Base-by-base conservation (phyloP, 2,888 invertebrate species). In the Drosophila maculinotata region DNA sequence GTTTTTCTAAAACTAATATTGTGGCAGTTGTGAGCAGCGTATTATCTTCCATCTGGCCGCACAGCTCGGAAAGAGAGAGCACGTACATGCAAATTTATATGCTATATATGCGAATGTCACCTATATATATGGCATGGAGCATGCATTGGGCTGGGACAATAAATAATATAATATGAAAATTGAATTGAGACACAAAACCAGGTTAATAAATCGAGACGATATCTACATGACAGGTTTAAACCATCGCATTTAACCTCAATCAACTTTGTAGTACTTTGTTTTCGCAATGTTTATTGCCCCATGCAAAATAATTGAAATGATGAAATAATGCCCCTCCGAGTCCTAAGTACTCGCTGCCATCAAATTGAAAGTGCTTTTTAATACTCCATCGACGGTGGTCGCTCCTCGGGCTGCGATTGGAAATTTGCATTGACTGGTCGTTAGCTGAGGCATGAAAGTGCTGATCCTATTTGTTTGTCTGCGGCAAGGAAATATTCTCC, bases 341-440 rank as follows among this genome's bases (percentile, higher is more conserved):
- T 8, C 47, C 25, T 39, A 45, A 53, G 62, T 53, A 63, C 52
- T 28, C 38, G 41, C 25, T 59, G 76, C 65, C 76, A 72, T 76
- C 59, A 76, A 76, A 59, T 30, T 23, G 44, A 30, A 59, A 72
- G 71, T 70, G 76, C 45, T 42, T 72, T 72, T 72, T 72, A 72
- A 72, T 70, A 64, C 71, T 44, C 41, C 56, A 47, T 63, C 9
- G 9, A 9, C 15, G 15, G 15, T 6, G 54, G 20, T 54, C 39
- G 68, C 31, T 53, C 23, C n/a, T 15, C 6, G 12, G 17, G 31
- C 12, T 45, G 45, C 23, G 36, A 35, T 64, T 17, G 68, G 12
- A 31, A 70, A 70, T 65, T 76, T 76, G 36, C 58, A 69, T 68
- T 53, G 30, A 39, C 15, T 48, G 33, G 28, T 44, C 70, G 49